Conservation (phyloP, 2,888 invertebrate genomes). For the Aporophyla lueneburgensis region DNA sequence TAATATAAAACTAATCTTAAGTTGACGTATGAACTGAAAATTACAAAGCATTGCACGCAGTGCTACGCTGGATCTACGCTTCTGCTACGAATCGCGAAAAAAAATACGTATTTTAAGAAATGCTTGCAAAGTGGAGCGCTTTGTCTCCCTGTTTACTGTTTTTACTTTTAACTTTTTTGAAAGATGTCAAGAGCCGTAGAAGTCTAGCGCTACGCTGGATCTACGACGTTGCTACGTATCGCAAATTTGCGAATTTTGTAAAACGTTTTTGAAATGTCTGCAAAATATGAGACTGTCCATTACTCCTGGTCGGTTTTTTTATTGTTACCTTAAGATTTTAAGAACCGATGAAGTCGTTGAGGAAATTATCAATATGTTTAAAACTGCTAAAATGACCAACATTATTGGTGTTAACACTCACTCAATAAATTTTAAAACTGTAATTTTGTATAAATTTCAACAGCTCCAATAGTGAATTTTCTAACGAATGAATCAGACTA, state of each 20-base stretch:
- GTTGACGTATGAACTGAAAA: no score
- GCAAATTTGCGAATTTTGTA: neutral
- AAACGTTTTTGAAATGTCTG: neutral
- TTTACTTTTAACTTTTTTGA: neutral
- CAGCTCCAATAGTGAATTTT: neutral
- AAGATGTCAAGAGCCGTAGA: neutral
- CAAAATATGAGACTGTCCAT: neutral
- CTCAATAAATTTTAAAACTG: neutral
- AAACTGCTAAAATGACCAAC: neutral
- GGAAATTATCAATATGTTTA: neutral
- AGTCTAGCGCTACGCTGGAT: neutral
- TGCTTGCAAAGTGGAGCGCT: neutral
- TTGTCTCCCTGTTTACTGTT: neutral
- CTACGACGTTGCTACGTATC: constrained; percentile 15
- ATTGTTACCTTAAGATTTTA: neutral
- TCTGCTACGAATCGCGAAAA: neutral
- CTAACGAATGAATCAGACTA: neutral
- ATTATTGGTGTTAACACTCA: neutral
- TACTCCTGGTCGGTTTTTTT: neutral
- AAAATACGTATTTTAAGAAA: neutral
- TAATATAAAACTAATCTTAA: no score
- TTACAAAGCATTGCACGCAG: neutral
- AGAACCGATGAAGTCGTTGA: neutral
- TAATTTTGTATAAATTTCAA: no score
- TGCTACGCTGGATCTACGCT: constrained; percentile 20